A percentile compares a stretch with the other conserved stretches of the same genome.
Conservation (phyloP, 2,113 vertebrate genomes). For the Camelus dromedarius region DNA sequence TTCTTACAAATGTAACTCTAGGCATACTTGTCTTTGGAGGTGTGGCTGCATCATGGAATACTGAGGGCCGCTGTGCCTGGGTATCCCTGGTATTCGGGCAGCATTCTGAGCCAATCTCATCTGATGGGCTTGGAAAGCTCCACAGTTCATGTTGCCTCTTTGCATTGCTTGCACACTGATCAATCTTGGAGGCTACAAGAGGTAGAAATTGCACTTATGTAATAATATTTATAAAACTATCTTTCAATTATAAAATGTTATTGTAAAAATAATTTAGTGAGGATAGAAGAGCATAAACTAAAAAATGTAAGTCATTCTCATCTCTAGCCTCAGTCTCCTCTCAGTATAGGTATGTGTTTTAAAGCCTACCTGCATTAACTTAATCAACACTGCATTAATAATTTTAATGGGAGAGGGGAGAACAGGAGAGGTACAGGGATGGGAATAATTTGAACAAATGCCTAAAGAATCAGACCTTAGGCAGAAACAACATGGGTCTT, state of each 20-base stretch:
- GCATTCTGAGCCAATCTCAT: slow-evolving; percentile 95
- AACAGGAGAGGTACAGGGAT: slow-evolving; percentile 48
- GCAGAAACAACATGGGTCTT: slow-evolving; percentile 14
- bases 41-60: slow-evolving; percentile 99
- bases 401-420: slow-evolving; percentile 30
- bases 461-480: background rate
- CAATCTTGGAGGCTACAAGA: slow-evolving; percentile 96
- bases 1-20: slow-evolving; percentile 83
- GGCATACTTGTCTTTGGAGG: slow-evolving; percentile 98
- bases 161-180: slow-evolving; percentile 99
- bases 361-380: background rate
- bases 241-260: slow-evolving; percentile 57
- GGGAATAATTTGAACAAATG: background rate
- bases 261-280: slow-evolving; percentile 57
- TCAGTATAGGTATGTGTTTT: background rate
- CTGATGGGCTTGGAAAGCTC: slow-evolving; percentile 96
- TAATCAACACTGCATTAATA: background rate
- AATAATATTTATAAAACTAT: slow-evolving; percentile 64
- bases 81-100: slow-evolving; percentile 93
- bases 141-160: slow-evolving; percentile 96
- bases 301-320: slow-evolving; percentile 51
- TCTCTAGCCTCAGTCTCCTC: background rate
- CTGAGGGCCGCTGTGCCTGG: slow-evolving; percentile 95
- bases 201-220: slow-evolving; percentile 79
- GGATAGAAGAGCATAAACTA: background rate